Percentiles rank a stretch among this genome's conserved stretches.
phyloP scores from a whole-genome alignment of 2,888 invertebrate genomes.

The Argynnis bischoffii region DNA sequence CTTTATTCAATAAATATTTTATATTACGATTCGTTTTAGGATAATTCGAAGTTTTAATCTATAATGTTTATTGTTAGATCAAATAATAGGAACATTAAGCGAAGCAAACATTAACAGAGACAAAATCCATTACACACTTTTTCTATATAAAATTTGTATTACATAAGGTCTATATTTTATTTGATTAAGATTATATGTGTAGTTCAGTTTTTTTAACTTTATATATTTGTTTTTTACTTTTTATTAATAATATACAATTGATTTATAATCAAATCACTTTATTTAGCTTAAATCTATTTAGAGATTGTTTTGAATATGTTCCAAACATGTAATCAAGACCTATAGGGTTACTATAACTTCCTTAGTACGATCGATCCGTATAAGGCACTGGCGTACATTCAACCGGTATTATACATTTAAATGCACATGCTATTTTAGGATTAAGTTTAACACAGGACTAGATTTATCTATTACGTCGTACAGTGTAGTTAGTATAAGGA shows the following conservation, averaged over 20 bases:
- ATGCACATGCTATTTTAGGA: constrained; percentile 17
- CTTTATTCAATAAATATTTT: too few relatives aligned
- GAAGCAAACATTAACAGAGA: too few relatives aligned
- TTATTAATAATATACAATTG: background rate
- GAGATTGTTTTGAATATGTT: constrained; percentile 7
- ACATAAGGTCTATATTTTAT: too few relatives aligned
- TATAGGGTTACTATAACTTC: constrained; percentile 19
- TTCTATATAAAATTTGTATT: too few relatives aligned
- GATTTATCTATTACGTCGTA: background rate
- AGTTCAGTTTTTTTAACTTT: too few relatives aligned
- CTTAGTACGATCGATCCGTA: constrained; percentile 8
- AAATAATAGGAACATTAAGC: too few relatives aligned
- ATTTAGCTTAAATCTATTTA: constrained; percentile 3
- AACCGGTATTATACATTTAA: constrained; percentile 19
- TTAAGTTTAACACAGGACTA: constrained; percentile 9
- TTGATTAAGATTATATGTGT: too few relatives aligned
- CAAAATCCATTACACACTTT: too few relatives aligned
- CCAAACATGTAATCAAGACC: constrained; percentile 19
- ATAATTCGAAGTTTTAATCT: too few relatives aligned
- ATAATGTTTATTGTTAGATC: too few relatives aligned
- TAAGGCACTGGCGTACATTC: constrained; percentile 23
- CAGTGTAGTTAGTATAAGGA: too few relatives aligned
- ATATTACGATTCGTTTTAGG: too few relatives aligned
- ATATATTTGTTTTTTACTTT: background rate
- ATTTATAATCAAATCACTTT: background rate